Percentiles rank a stretch among this genome's conserved stretches.
phyloP scores from a whole-genome alignment of 1,140 invertebrate species.

The Whitmania pigra region DNA sequence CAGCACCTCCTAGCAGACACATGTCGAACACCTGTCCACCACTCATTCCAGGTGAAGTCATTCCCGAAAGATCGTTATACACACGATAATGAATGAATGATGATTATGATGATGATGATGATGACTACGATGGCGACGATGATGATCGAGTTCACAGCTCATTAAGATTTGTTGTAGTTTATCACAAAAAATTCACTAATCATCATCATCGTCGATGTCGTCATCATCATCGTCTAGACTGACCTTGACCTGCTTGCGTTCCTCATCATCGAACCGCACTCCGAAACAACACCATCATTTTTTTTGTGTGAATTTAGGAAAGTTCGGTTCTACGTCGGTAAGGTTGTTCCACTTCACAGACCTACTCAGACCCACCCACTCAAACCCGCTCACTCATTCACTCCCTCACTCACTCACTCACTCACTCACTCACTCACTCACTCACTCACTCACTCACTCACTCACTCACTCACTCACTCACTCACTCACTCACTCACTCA shows the following conservation, averaged over 20 bases:
- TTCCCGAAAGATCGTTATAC: no score
- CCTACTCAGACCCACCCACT: constrained; percentile 15
- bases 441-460: constrained; percentile 18
- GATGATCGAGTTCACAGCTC: no score
- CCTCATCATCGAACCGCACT: no score
- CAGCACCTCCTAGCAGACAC: no score
- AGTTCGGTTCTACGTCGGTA: neutral
- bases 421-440: constrained; percentile 19
- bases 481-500: constrained; percentile 12
- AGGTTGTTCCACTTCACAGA: neutral
- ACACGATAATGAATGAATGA: no score
- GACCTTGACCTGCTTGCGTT: no score
- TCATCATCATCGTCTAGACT: neutral
- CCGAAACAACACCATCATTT: no score
- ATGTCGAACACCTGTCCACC: no score
- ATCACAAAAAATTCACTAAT: neutral
- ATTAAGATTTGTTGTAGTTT: neutral
- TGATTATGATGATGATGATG: no score
- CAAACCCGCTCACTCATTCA: constrained; percentile 13
- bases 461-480: constrained; percentile 18
- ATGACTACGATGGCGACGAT: no score
- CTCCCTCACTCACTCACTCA: constrained; percentile 18
- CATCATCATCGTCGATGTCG: neutral
- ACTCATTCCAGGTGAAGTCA: no score
- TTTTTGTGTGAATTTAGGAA: no score